Conservation (phyloP, 2,888 invertebrate species). For the Thera britannica region DNA sequence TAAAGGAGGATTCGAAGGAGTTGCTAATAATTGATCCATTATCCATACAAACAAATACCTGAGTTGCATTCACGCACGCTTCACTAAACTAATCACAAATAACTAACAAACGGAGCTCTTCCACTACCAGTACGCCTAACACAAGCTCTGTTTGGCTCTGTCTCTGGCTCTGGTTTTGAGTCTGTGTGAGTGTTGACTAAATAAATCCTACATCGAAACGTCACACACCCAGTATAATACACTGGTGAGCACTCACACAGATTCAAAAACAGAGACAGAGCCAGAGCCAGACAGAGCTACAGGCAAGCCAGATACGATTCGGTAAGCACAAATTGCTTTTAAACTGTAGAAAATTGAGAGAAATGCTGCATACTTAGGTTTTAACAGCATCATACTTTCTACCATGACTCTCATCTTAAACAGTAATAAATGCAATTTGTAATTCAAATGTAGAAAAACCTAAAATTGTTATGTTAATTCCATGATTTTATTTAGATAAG, state of each 20-base stretch:
- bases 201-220: too few relatives aligned
- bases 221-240: too few relatives aligned
- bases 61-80: slow-evolving; percentile 14
- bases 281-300: neutral
- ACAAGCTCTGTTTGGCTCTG: too few relatives aligned
- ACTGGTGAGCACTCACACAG: too few relatives aligned
- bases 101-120: slow-evolving; percentile 11
- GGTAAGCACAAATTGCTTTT: slow-evolving; percentile 34
- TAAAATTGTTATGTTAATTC: slow-evolving; percentile 15
- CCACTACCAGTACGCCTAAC: slow-evolving; percentile 10
- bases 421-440: slow-evolving; percentile 11
- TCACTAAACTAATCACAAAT: slow-evolving; percentile 21
- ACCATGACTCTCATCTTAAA: slow-evolving; percentile 16
- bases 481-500: slow-evolving; percentile 16
- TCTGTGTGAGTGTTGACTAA: too few relatives aligned
- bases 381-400: slow-evolving; percentile 22
- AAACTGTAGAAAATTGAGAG: slow-evolving; percentile 38
- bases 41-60: neutral
- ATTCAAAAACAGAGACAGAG: too few relatives aligned
- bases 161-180: too few relatives aligned
- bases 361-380: slow-evolving; percentile 16
- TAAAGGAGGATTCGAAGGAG: neutral
- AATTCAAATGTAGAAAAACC: slow-evolving; percentile 18
- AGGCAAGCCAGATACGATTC: slow-evolving; percentile 28
- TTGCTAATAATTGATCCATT: neutral